A percentile compares a stretch with the other conserved stretches of the same genome.
These are phyloP conservation scores for Desoria tigrina DNA, from an alignment of 2,888 invertebrate genomes.

Conservation along the genomic window DNA sequence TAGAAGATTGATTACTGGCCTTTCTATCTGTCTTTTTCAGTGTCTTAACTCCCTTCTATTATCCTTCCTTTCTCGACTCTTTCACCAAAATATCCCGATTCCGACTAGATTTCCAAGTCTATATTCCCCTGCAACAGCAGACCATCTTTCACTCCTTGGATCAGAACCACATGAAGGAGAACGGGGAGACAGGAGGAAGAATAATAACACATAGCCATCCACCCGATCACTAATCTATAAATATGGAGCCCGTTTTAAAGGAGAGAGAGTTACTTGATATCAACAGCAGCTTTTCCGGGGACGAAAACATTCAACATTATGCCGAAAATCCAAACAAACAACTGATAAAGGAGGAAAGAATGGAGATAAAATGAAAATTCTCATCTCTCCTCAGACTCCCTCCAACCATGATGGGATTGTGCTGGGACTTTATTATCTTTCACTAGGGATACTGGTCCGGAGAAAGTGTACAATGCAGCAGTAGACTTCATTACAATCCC, in stretches of 20 bases:
- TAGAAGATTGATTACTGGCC: conserved; percentile 49
- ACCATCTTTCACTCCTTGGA: no score
- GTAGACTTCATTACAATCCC: no score
- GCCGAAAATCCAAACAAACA: background rate
- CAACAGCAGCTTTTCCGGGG: no score
- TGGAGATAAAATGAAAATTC: conserved; percentile 14
- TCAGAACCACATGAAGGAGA: no score
- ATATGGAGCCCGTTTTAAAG: no score
- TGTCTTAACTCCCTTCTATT: conserved; percentile 17
- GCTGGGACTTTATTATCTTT: no score
- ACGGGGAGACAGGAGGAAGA: no score
- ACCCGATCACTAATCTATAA: no score
- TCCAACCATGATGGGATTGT: background rate
- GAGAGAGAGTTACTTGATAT: no score
- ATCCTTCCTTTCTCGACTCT: conserved; percentile 2
- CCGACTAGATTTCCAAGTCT: background rate
- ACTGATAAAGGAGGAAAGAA: conserved; percentile 9
- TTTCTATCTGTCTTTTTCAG: conserved; percentile 14
- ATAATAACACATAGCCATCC: no score
- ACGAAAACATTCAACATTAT: background rate
- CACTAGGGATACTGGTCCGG: no score
- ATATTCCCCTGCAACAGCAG: background rate
- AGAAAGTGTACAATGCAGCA: no score
- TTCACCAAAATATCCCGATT: background rate
- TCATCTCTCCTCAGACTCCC: background rate